Evolutionary conservation across 1,140 invertebrate species (phyloP), one percentile per base, ranked within the genome.

Genomic region (Nixonia krombeini): DNA sequence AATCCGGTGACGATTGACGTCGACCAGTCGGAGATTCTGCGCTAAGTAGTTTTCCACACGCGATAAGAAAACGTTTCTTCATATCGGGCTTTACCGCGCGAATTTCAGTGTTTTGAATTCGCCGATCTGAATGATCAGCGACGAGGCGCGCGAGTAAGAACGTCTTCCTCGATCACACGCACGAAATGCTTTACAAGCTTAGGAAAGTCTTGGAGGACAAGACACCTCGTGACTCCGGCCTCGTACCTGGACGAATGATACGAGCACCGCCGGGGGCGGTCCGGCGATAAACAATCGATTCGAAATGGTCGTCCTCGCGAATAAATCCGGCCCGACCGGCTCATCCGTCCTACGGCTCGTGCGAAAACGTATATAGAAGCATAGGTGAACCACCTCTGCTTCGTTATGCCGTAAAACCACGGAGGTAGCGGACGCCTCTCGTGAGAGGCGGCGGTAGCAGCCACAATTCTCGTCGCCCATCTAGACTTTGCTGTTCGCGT

Each of bases 391-490:
- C 64, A 53, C 46, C 53, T 58, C 41, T 57, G 68, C 66, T 79
- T 78, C 73, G 70, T 82, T 79, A 41, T 56, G 26, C 41, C 38
- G 42, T 61, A 58, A 76, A 66, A 69, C 73, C 73, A 75, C 57
- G 63, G n/a, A 73, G 61, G 70, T 71, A 70, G 73, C 66, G 52
- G 73, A 81, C 67, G 64, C 78, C 74, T 73, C 71, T 74, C 50
- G 59, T 70, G 71, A 73, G 76, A 71, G 64, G 63, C 50, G 75
- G 74, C 78, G 76, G 82, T 84, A 84, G 81, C 82, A 57, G 63
- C 70, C 78, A 74, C 78, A 81, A 79, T 75, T 81, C 72, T 73
- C 64, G 44, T 26, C 8, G 63, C 38, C 51, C 62, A 58, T 63
- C 44, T 37, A 51, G 64, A 72, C 69, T 57, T 38, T 49, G 66